Conservation (phyloP, 2,797 vertebrate genomes). For the Alcedo quadribrachys region DNA sequence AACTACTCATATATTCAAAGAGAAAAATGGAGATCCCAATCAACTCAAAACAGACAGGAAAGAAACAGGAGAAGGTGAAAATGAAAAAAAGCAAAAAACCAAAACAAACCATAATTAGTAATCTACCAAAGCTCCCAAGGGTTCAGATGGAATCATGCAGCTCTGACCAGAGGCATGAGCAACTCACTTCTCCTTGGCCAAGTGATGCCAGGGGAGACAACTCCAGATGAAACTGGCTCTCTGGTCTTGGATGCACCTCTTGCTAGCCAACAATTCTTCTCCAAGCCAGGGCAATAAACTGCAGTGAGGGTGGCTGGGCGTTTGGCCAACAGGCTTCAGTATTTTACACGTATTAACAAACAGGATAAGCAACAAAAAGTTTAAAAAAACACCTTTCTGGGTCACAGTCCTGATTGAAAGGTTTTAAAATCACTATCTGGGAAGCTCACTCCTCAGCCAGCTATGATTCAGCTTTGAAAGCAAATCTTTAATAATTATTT, state of each 20-base stretch:
- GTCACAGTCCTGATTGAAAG: neutral
- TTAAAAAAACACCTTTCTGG: neutral
- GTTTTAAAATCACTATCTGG: slow-evolving; percentile 20
- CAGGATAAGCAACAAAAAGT: neutral
- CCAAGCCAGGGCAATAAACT: neutral
- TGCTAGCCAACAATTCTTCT: neutral
- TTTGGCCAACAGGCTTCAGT: neutral
- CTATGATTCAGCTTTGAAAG: neutral
- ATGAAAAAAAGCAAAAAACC: neutral
- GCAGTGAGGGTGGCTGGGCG: neutral
- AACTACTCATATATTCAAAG: neutral
- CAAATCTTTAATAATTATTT: neutral
- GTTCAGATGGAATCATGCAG: neutral
- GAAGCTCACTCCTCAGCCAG: neutral
- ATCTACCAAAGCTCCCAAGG: neutral
- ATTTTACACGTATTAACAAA: neutral
- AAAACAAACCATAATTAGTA: neutral
- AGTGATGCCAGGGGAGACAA: neutral
- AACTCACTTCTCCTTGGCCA: neutral
- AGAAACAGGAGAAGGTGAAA: neutral
- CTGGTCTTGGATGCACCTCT: neutral
- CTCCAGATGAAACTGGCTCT: neutral
- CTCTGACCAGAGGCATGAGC: neutral
- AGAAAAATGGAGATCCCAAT: neutral
- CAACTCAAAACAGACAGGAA: neutral